Evolutionary conservation across 2,888 invertebrate species (phyloP), one percentile per base, ranked within the genome.

Genomic region (Sarcophaga subvicina): DNA sequence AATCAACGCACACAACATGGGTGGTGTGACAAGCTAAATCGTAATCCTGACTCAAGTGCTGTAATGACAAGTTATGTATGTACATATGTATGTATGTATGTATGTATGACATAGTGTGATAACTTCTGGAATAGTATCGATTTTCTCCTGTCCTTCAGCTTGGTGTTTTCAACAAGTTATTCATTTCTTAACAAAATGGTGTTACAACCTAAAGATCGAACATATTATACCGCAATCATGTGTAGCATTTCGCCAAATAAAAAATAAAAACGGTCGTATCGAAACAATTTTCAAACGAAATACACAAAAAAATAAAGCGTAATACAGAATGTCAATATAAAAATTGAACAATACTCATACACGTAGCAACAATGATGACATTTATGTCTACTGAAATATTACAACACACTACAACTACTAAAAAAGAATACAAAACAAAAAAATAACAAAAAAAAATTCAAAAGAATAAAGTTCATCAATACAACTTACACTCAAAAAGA

Each of bases 321-420:
- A 84, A 75, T 54, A 14, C 14, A 60, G 69, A 17, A 54, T 54
- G 54, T 54, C 54, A 66, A 20, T n/a, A 77, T 12, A 72, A 76
- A 37, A 81, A 83, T 77, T 70, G 25, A 83, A 83, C 82, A 69
- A 78, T 76, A 54, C 54, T 54, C 54, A 3, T 54, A 70, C 25
- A 70, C 47, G 59, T 37, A 80, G 37, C 73, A 78, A 78, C 69
- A 80, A 73, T 81, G 73, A 78, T 80, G 80, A 78, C 76, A 83
- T 80, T 83, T 86, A 79, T 84, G 79, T 80, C 69, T 69, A 47
- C 37, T 37, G 54, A 71, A 77, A 62, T 70, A 67, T 63, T 63
- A 17, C 54, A 27, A 37, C 6, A 20, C 20, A 20, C 20, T 20
- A 22, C 22, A 22, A 22, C 22, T 22, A 22, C 22, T 22, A 22